A percentile compares a stretch with the other conserved stretches of the same genome.
These are phyloP conservation scores for Phrynocephalus versicolor DNA, from an alignment of 2,113 vertebrate species.

Conservation along the genomic window DNA sequence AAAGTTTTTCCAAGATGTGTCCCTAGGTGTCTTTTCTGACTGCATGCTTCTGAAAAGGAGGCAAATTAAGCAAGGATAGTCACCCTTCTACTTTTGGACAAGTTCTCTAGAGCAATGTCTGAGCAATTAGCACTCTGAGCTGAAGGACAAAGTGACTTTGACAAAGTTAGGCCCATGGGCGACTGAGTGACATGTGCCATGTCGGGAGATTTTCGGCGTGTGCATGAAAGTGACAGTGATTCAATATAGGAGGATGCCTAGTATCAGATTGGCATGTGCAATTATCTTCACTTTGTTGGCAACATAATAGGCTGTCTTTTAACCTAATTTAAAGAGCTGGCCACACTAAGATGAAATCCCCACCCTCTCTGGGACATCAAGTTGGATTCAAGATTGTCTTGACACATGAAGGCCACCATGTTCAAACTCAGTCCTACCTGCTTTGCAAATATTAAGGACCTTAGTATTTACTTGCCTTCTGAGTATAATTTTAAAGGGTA, in stretches of 20 bases:
- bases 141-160: slow-evolving; percentile 61
- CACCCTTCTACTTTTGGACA: slow-evolving; percentile 38
- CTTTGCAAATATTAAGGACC: slow-evolving; percentile 68
- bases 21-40: neutral
- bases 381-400: slow-evolving; percentile 61
- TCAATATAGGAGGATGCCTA: slow-evolving; percentile 41
- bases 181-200: slow-evolving; percentile 7
- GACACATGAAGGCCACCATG: slow-evolving; percentile 65
- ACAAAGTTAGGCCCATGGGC: slow-evolving; percentile 29
- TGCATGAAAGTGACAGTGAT: slow-evolving; percentile 52
- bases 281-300: slow-evolving; percentile 62
- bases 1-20: neutral
- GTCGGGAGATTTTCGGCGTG: slow-evolving; percentile 31
- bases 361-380: slow-evolving; percentile 54
- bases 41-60: slow-evolving; percentile 13
- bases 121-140: slow-evolving; percentile 46
- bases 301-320: slow-evolving; percentile 53
- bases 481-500: slow-evolving; percentile 65
- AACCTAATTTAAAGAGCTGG: slow-evolving; percentile 62
- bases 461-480: slow-evolving; percentile 58
- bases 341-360: slow-evolving; percentile 43
- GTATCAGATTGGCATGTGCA: slow-evolving; percentile 42
- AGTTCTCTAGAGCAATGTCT: slow-evolving; percentile 42
- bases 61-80: neutral
- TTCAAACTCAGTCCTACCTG: slow-evolving; percentile 67